phyloP scores from a whole-genome alignment of 2,113 vertebrate species.

The Oriolus oriolus region DNA sequence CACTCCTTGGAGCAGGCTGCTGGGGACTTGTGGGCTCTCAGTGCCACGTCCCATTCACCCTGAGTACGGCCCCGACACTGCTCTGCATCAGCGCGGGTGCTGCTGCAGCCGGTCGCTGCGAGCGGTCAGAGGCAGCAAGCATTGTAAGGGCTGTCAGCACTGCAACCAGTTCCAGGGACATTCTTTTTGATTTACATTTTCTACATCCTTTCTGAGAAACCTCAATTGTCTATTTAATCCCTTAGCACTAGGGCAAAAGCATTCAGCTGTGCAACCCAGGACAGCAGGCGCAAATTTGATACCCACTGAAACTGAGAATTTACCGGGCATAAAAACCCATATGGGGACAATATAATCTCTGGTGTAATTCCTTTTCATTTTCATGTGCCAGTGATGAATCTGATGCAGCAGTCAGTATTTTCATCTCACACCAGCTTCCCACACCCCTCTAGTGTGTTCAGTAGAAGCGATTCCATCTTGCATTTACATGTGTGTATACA shows the following conservation, averaged over 20 bases:
- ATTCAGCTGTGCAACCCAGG: conserved; percentile 23
- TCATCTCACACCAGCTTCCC: background rate
- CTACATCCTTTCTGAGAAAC: conserved; percentile 49
- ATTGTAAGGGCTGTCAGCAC: conserved; percentile 49
- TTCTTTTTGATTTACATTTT: conserved; percentile 53
- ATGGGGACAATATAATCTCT: conserved; percentile 34
- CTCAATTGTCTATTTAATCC: conserved; percentile 62
- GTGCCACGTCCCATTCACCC: no score
- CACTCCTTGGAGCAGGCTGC: background rate
- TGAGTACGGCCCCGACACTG: rapidly evolving
- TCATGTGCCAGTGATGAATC: background rate
- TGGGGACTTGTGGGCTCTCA: background rate
- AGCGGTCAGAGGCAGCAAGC: background rate
- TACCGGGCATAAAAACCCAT: conserved; percentile 39
- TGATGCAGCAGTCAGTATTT: background rate
- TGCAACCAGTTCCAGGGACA: background rate
- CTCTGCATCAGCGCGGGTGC: background rate
- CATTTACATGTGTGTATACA: background rate
- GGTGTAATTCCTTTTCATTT: conserved; percentile 47
- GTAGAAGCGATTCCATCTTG: background rate
- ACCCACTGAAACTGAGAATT: conserved; percentile 42
- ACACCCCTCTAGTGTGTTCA: background rate
- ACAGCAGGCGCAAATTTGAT: conserved; percentile 51
- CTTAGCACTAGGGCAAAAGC: conserved; percentile 27
- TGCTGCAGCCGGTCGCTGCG: background rate